Evolutionary conservation across 1,140 invertebrate genomes (phyloP), one percentile per base, ranked within the genome.

Genomic region (Drosophila guanche): DNA sequence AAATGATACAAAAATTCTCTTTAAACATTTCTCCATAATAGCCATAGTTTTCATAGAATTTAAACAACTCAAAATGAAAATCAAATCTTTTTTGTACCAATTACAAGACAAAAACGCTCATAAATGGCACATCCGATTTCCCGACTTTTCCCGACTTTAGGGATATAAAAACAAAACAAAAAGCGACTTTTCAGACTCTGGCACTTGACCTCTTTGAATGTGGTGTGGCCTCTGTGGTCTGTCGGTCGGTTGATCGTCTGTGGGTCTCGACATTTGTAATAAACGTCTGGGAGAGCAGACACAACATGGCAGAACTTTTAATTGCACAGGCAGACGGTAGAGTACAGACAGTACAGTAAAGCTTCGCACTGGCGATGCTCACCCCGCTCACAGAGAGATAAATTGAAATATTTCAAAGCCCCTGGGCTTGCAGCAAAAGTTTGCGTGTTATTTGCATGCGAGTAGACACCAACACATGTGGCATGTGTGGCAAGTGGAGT

Each of bases 301-400:
- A 56, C 73, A 80, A 79, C 68, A 84, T 76, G 56, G 62, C 54
- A 81, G 62, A 86, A 86, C 73, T 85, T 85, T 85, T 86, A 85
- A 85, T 85, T 85, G 81, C 83, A 68, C 55, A 41, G 52, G 29
- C 56, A 59, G 40, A 59, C 60, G 40, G 48, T 20, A 46, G 20
- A 61, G 40, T 55, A 27, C 62, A 68, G 62, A 68, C 55, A 62
- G 37, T 66, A 33, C 40, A 66, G 71, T 60, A 41, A 16, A 37
- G 27, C 10, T 41, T 45, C 16, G 14, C 45, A 6, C n/a, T 20
- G 58, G 41, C 43, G 10, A 37, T 10, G 57, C 45, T 10, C 7
- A 7, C 0, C 29, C 29, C 8, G 3, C 10, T 4, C 33, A 3
- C 33, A 27, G 55, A 75, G 74, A 59, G n/a, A 29, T 37, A 85